Percentiles rank a stretch among this genome's conserved stretches.
Conservation (phyloP, 2,113 vertebrate genomes). For the Boulengeromyrus knoepffleri region DNA sequence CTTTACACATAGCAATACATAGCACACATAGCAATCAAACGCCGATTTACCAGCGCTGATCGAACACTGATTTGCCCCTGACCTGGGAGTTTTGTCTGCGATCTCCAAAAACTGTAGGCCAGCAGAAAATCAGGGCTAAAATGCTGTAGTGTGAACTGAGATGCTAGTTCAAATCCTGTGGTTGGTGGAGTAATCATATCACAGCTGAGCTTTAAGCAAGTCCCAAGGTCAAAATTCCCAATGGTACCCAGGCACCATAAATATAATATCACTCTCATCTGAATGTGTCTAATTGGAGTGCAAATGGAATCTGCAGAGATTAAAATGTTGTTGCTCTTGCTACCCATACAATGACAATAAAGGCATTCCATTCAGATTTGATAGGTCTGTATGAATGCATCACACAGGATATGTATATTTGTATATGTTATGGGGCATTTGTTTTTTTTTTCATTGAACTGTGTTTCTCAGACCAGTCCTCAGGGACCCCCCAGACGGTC, state of each 20-base stretch:
- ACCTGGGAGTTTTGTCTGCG: no score
- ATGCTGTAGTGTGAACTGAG: background rate
- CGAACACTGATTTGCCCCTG: no score
- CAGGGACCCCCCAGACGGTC: background rate
- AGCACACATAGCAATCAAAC: no score
- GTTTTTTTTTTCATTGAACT: background rate
- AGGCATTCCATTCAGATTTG: background rate
- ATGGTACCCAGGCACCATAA: no score
- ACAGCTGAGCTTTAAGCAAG: background rate
- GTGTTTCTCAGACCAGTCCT: background rate
- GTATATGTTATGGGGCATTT: background rate
- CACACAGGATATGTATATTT: background rate
- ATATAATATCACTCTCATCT: background rate
- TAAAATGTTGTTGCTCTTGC: background rate
- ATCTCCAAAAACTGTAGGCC: no score
- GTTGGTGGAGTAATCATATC: background rate
- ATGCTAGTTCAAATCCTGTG: background rate
- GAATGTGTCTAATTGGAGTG: background rate
- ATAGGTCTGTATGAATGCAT: conserved; percentile 11
- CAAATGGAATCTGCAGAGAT: background rate
- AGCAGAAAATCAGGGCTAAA: no score
- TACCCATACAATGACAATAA: background rate
- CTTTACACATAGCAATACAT: no score
- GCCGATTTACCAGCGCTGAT: no score
- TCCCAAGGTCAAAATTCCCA: background rate